Evolutionary conservation across 1,140 invertebrate genomes (phyloP), one percentile per base, ranked within the genome.

Genomic region (Gonatopus flavifemur): DNA sequence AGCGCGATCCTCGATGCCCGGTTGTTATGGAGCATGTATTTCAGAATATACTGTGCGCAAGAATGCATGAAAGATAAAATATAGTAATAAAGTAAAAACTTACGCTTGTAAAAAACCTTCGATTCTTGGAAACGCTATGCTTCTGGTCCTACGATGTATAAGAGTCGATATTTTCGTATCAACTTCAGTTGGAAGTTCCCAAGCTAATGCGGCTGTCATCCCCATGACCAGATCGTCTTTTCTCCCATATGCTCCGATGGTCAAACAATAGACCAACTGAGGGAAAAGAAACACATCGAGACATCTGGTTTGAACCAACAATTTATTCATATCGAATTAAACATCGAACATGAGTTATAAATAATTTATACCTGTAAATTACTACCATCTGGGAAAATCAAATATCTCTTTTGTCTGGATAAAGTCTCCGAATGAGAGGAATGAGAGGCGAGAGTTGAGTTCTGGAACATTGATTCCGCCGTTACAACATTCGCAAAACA

Each of bases 211-310:
- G 5, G 74, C 70, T 18, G 78, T 79, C 54, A 74, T 50, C 45
- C 78, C 78, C 19, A 79, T 41, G 10, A 79, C 73, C 30, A 78
- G 57, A 39, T 78, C 71, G 13, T 57, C 63, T 18, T 65, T 52
- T 41, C 61, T 64, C 6, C 62, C 67, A 49, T 72, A 70, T 36
- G 74, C 69, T 55, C 73, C 74, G 32, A 72, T 66, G 8, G 77
- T 77, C 52, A 79, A 55, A 50, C 78, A 80, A 58, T 72, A 78
- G 31, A 79, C 78, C 49, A 79, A 37, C 77, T 80, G 45, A n/a
- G n/a, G n/a, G 9, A 67, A 62, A 24, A 41, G 13, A 51, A 43
- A 22, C 37, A 13, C 3, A 22, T 10, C 6, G 18, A 10, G n/a
- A 13, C 20, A 15, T 9, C 20, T 24, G 19, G 8, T n/a, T 39